Evolutionary conservation across 2,888 invertebrate species (phyloP).

Genomic region (Apotomis capreana): DNA sequence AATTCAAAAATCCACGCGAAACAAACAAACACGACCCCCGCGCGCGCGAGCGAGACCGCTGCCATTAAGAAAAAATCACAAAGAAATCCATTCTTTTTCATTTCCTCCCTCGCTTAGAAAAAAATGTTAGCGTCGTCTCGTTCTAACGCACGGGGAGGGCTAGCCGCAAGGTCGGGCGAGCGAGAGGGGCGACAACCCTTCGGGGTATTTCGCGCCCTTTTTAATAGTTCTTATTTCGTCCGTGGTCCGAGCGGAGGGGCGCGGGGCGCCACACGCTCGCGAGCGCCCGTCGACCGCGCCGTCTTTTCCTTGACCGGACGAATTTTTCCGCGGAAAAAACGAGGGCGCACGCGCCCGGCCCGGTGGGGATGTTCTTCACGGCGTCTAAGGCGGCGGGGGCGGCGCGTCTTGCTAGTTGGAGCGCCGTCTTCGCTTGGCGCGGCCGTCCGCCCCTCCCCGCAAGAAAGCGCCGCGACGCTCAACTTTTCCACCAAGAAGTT

Average conservation of each 20-base stretch:
- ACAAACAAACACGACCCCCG: constrained; percentile 53
- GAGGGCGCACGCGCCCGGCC: constrained; percentile 80
- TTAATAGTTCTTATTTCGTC: constrained; percentile 79
- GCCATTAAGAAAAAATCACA: constrained; percentile 79
- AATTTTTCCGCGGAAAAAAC: constrained; percentile 83
- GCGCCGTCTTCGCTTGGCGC: constrained; percentile 81
- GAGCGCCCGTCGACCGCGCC: constrained; percentile 60
- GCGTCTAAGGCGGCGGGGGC: constrained; percentile 82
- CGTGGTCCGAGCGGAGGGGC: constrained; percentile 69
- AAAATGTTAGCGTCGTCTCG: constrained; percentile 75
- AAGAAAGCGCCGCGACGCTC: constrained; percentile 81
- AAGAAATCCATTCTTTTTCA: constrained; percentile 82
- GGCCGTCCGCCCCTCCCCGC: constrained; percentile 82
- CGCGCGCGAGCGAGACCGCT: constrained; percentile 71
- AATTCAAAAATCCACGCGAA: constrained; percentile 69
- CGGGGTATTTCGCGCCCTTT: constrained; percentile 74
- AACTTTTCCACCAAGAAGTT: constrained; percentile 85
- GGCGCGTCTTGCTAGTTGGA: constrained; percentile 83
- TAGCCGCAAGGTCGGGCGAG: constrained; percentile 71
- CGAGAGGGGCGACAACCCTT: constrained; percentile 74
- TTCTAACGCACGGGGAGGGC: constrained; percentile 73
- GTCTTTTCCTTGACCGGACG: constrained; percentile 82
- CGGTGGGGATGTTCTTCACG: constrained; percentile 82
- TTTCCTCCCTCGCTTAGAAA: constrained; percentile 82
- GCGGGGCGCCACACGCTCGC: constrained; percentile 44